Conservation (phyloP, 2,888 invertebrate genomes). For the Lacanobia oleracea region DNA sequence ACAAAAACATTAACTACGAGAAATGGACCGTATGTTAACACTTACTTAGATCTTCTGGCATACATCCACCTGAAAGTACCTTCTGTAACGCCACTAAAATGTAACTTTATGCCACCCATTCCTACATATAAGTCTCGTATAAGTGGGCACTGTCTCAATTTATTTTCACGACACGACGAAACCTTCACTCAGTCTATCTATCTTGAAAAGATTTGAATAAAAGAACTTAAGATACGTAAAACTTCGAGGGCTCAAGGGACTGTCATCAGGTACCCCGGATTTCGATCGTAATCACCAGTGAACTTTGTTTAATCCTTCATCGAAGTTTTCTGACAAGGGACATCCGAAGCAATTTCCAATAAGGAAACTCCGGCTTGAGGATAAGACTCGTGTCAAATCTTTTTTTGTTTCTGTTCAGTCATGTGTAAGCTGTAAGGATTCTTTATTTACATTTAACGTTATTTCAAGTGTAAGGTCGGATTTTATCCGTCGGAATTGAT, state of each 20-base stretch:
- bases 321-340: conserved; percentile 65
- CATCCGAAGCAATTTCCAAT: conserved; percentile 66
- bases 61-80: conserved; percentile 21
- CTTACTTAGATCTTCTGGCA: conserved; percentile 20
- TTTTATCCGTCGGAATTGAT: conserved; percentile 24
- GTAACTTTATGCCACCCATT: neutral
- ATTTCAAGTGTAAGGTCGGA: conserved; percentile 28
- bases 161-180: neutral
- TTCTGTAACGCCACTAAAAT: conserved; percentile 31
- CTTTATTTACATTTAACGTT: conserved; percentile 33
- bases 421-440: conserved; percentile 58
- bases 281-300: conserved; percentile 54
- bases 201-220: conserved; percentile 5
- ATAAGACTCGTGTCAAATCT: conserved; percentile 65
- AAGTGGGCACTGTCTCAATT: neutral
- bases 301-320: conserved; percentile 66
- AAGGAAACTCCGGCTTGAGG: conserved; percentile 57
- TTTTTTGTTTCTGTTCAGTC: conserved; percentile 68
- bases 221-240: conserved; percentile 27
- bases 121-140: neutral
- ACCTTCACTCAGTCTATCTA: neutral
- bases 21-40: conserved; percentile 23
- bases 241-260: conserved; percentile 34
- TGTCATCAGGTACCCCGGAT: conserved; percentile 49
- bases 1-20: conserved; percentile 28